A percentile compares a stretch with the other conserved stretches of the same genome.
These are phyloP conservation scores for Tetraodon nigroviridis DNA, from an alignment of 2,113 vertebrate species.

Conservation along the genomic window DNA sequence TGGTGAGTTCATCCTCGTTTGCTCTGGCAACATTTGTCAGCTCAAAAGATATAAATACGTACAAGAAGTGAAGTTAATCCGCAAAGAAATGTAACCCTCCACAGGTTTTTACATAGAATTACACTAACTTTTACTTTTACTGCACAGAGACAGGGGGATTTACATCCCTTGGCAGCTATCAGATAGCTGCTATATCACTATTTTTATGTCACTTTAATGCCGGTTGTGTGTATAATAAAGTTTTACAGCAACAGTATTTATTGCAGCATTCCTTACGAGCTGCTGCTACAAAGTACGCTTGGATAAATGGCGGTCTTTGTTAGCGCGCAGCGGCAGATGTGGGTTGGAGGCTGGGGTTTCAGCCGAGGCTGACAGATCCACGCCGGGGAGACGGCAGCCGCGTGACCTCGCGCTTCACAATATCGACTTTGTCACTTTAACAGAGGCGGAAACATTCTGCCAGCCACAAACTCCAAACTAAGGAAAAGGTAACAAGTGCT, in stretches of 20 bases:
- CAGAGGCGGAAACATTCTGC: background rate
- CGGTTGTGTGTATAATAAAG: too few relatives aligned
- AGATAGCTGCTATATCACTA: too few relatives aligned
- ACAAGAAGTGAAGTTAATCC: too few relatives aligned
- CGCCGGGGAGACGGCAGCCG: conserved; percentile 12
- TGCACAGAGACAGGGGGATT: too few relatives aligned
- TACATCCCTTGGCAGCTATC: too few relatives aligned
- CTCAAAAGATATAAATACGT: too few relatives aligned
- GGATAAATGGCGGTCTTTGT: conserved; percentile 35
- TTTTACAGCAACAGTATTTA: too few relatives aligned
- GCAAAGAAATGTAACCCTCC: too few relatives aligned
- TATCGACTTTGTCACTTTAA: background rate
- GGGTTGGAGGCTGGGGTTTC: conserved; percentile 4
- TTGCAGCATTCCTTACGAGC: background rate
- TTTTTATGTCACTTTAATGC: too few relatives aligned
- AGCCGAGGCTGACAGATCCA: conserved; percentile 17
- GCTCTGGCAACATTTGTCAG: background rate
- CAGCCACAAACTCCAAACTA: background rate
- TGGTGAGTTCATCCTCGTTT: conserved; percentile 37
- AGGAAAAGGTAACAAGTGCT: background rate
- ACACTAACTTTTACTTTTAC: too few relatives aligned
- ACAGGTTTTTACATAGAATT: too few relatives aligned
- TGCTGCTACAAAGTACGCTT: background rate
- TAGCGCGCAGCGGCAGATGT: conserved; percentile 9
- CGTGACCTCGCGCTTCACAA: conserved; percentile 1